phyloP scores from a whole-genome alignment of 2,888 invertebrate genomes.

The Meiosimyza platycephala region DNA sequence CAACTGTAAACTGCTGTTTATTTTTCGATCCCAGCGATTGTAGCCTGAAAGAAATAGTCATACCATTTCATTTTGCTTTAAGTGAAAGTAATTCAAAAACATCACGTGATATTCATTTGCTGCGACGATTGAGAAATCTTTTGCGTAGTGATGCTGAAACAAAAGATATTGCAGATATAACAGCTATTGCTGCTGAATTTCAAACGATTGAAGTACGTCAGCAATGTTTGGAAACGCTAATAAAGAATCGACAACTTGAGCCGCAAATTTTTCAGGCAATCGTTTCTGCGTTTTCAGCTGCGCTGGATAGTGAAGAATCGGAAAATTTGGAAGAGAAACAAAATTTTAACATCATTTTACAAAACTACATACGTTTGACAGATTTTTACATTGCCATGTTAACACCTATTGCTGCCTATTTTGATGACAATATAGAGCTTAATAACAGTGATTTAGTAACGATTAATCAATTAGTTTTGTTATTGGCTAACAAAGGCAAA shows the following conservation, averaged over 20 bases:
- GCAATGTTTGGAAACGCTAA: conserved; percentile 78
- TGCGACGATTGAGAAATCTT: conserved; percentile 79
- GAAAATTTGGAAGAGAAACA: conserved; percentile 45
- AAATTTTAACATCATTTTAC: conserved; percentile 57
- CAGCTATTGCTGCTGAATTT: conserved; percentile 71
- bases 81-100: conserved; percentile 88
- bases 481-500: conserved; percentile 62
- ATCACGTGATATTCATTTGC: conserved; percentile 87
- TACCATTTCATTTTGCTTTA: conserved; percentile 92
- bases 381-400: conserved; percentile 61
- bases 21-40: conserved; percentile 85
- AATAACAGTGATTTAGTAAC: conserved; percentile 69
- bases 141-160: conserved; percentile 70
- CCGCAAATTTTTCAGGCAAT: conserved; percentile 72
- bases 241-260: conserved; percentile 74
- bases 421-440: conserved; percentile 53
- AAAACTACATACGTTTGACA: conserved; percentile 57
- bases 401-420: conserved; percentile 47
- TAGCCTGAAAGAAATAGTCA: conserved; percentile 81
- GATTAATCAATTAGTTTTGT: conserved; percentile 73
- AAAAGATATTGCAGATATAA: conserved; percentile 60
- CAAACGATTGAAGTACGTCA: conserved; percentile 79
- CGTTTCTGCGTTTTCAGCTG: conserved; percentile 61
- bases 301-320: conserved; percentile 49
- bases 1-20: conserved; percentile 76